Percentiles rank a stretch among this genome's conserved stretches.
These are phyloP conservation scores for Oithona nana DNA, from an alignment of 2,888 invertebrate genomes.

Conservation along the genomic window DNA sequence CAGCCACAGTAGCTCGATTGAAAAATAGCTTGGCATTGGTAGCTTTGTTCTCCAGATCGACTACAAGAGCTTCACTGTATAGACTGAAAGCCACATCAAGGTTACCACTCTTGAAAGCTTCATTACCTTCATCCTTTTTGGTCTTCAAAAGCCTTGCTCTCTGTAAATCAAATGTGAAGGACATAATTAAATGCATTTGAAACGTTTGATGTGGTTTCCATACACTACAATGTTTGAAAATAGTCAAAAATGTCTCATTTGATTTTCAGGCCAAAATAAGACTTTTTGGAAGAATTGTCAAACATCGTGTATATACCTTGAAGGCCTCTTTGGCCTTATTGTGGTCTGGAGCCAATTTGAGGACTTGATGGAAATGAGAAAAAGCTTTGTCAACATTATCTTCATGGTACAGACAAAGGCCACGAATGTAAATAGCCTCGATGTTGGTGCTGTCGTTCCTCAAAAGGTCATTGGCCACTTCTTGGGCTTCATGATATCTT, in stretches of 20 bases:
- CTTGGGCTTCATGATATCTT: constrained; percentile 65
- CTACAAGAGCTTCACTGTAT: constrained; percentile 64
- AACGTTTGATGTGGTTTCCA: too few relatives aligned
- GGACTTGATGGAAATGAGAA: constrained; percentile 74
- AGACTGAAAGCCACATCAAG: constrained; percentile 58
- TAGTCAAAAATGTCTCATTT: too few relatives aligned
- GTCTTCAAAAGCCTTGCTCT: constrained; percentile 64
- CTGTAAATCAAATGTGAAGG: too few relatives aligned
- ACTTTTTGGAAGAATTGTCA: too few relatives aligned
- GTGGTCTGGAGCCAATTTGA: constrained; percentile 77
- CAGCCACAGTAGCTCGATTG: constrained; percentile 68
- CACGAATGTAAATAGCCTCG: constrained; percentile 77
- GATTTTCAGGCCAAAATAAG: too few relatives aligned
- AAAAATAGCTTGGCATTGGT: constrained; percentile 78
- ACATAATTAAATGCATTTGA: too few relatives aligned
- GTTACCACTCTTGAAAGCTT: constrained; percentile 59
- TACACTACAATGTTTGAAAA: too few relatives aligned
- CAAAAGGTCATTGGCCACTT: constrained; percentile 60
- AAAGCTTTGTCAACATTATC: constrained; percentile 82
- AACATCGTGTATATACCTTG: constrained; percentile 34
- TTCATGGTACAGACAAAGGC: constrained; percentile 70
- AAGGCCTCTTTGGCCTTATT: constrained; percentile 65
- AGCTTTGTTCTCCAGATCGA: constrained; percentile 63
- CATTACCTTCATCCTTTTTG: constrained; percentile 80
- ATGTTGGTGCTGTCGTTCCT: constrained; percentile 61